phyloP scores from a whole-genome alignment of 2,113 vertebrate species.

The Sclerurus mexicanus region DNA sequence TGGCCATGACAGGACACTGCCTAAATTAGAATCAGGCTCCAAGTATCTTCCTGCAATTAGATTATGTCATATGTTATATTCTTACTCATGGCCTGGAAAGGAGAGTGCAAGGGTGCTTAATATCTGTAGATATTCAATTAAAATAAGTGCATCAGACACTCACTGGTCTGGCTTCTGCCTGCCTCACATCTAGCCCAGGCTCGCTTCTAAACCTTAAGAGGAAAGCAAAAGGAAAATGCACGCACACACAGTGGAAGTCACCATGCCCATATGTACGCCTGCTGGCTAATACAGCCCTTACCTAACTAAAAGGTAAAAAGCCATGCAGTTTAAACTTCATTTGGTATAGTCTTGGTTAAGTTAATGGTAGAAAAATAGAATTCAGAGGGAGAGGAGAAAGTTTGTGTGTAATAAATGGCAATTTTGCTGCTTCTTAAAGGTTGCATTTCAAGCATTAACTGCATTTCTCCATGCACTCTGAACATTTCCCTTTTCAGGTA shows the following conservation, averaged over 20 bases:
- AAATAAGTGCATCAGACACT: not conserved
- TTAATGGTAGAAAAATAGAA: not conserved
- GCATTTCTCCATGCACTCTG: not conserved
- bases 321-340: not conserved
- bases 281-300: not conserved
- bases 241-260: not conserved
- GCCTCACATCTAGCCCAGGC: not conserved
- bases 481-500: not conserved
- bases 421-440: not conserved
- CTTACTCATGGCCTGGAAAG: slow-evolving; percentile 23
- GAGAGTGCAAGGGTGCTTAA: slow-evolving; percentile 10
- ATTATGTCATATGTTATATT: slow-evolving; percentile 27
- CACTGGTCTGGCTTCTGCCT: slow-evolving; percentile 20
- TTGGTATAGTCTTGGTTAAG: not conserved
- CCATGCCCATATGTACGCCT: not conserved
- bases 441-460: not conserved
- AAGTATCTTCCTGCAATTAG: slow-evolving; percentile 11
- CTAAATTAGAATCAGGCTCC: slow-evolving; percentile 47
- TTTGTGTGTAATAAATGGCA: not conserved
- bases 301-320: not conserved
- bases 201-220: not conserved
- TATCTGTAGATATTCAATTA: slow-evolving; percentile 38
- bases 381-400: not conserved
- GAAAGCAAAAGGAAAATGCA: not conserved
- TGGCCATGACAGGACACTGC: not conserved